Conservation (phyloP, 2,888 invertebrate species). For the Syrista parreyssii region DNA sequence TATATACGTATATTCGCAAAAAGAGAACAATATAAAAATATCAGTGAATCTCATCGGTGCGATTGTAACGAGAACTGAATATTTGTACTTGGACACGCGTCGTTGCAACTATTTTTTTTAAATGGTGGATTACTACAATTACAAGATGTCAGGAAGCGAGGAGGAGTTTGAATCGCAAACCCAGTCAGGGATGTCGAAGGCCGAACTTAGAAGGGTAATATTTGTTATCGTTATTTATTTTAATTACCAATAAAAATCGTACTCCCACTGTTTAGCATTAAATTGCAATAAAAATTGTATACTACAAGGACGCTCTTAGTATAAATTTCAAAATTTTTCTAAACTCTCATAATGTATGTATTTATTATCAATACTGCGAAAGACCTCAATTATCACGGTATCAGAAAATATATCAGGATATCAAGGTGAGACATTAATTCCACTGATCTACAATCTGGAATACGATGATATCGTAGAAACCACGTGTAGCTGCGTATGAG, state of each 20-base stretch:
- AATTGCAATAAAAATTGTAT: background rate
- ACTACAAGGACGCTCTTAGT: background rate
- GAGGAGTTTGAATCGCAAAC: constrained; percentile 67
- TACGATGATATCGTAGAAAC: background rate
- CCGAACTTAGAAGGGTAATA: constrained; percentile 76
- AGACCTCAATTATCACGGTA: background rate
- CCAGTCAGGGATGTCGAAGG: constrained; percentile 74
- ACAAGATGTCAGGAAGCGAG: constrained; percentile 64
- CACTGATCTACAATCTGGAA: background rate
- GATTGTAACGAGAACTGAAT: background rate
- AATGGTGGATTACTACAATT: constrained; percentile 62
- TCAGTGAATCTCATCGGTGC: background rate
- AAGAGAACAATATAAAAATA: background rate
- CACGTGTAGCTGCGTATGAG: background rate
- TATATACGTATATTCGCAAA: background rate
- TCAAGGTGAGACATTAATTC: background rate
- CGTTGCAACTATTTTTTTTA: constrained; percentile 22
- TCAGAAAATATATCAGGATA: background rate
- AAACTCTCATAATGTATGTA: background rate
- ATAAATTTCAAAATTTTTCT: background rate
- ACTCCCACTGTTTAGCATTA: background rate
- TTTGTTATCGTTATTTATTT: constrained; percentile 2
- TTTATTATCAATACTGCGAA: constrained; percentile 6
- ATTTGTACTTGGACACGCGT: background rate
- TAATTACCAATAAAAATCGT: background rate